Percentiles rank a stretch among this genome's conserved stretches.
These are phyloP conservation scores for Corythaixoides concolor DNA, from an alignment of 2,113 vertebrate species.

Conservation along the genomic window DNA sequence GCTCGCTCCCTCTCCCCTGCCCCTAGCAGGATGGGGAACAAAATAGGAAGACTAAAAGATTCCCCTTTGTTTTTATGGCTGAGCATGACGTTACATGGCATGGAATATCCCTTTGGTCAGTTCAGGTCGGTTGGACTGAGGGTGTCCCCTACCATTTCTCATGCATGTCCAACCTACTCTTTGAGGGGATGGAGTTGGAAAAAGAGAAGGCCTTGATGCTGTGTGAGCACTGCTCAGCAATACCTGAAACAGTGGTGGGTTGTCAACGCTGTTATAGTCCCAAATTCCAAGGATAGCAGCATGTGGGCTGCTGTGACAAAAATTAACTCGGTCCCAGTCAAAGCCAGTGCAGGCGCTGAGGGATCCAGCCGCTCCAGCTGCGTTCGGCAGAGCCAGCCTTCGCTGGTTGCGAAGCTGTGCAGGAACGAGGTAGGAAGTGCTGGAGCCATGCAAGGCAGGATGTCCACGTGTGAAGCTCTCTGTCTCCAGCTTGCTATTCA, in stretches of 20 bases:
- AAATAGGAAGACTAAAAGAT: background rate
- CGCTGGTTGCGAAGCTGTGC: background rate
- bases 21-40: background rate
- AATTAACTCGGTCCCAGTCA: background rate
- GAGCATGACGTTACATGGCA: rapidly evolving
- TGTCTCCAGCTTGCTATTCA: background rate
- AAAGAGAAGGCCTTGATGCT: background rate
- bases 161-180: background rate
- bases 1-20: rapidly evolving
- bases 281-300: background rate
- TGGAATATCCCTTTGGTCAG: background rate
- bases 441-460: background rate
- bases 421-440: background rate
- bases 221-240: background rate
- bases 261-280: background rate
- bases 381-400: background rate
- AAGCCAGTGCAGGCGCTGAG: background rate
- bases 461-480: background rate
- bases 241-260: background rate
- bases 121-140: background rate
- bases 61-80: background rate
- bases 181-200: background rate
- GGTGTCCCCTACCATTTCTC: background rate
- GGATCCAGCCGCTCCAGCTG: background rate
- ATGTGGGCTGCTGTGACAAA: rapidly evolving